phyloP scores from a whole-genome alignment of 2,797 vertebrate genomes.

The Sarcoramphus papa region DNA sequence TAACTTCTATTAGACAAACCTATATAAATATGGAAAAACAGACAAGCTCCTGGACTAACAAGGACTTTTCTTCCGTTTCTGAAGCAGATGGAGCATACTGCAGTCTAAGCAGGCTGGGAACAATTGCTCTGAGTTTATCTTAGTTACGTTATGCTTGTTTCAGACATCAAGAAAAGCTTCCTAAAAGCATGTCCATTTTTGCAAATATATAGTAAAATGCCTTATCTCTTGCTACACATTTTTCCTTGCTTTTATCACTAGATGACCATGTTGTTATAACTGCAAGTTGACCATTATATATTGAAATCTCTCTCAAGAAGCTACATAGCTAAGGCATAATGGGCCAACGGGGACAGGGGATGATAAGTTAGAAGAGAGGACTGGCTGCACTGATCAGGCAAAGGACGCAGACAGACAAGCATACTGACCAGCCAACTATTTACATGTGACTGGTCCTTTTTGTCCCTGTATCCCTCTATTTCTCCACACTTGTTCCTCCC shows the following conservation, averaged over 20 bases:
- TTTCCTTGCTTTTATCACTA: neutral
- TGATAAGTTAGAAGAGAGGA: neutral
- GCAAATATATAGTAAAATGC: neutral
- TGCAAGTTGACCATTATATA: neutral
- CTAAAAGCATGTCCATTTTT: neutral
- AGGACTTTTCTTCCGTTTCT: neutral
- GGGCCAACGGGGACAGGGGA: accelerated
- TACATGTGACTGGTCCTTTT: neutral
- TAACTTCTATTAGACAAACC: neutral
- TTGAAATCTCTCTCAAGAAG: neutral
- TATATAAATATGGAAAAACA: neutral
- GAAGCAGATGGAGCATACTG: neutral
- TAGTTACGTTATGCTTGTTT: neutral
- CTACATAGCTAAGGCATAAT: neutral
- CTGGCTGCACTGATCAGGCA: accelerated
- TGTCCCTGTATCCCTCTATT: neutral
- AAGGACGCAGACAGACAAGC: neutral
- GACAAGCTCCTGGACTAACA: neutral
- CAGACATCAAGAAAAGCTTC: neutral
- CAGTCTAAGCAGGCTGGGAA: neutral
- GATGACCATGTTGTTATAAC: neutral
- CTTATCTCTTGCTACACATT: neutral
- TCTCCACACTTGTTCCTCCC: neutral
- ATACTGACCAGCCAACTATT: neutral
- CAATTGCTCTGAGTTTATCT: neutral